Base-by-base conservation (phyloP, 2,113 vertebrate species). In the Ptilorrhoa leucosticta region DNA sequence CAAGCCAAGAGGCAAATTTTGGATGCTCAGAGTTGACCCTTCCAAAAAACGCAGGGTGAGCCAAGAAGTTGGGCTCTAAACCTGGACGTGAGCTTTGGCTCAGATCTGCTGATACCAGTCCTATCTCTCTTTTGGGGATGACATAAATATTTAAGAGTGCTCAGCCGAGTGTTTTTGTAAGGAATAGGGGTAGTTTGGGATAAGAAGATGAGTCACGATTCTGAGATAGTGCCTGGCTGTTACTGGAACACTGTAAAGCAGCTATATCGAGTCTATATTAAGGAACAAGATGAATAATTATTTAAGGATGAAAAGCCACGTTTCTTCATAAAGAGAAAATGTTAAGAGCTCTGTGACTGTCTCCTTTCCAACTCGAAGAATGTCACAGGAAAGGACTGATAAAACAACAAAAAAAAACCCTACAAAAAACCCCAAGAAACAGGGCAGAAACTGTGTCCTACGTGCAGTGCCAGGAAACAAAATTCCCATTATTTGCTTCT, bases 281-380 rank as follows among this genome's bases (percentile, higher is more conserved):
- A 94, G 73, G 53, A 83, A 57, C 24, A 80, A 89, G 73, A 58
- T 66, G 86, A 93, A 85, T 89, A 92, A 91, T 93, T 88, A 51
- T 76, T 86, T 72, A 51, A 92, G 89, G 85, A 94, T 86, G 6
- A 94, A 92, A 96, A 57, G 30, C 5, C 82, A 50, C 39, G 39
- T 93, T 96, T 96, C 65, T 90, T 47, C 51, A 81, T 24, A 37
- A 84, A 57, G 23, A 77, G 37, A 87, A 78, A 80, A 73, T 6
- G 18, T 66, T 78, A 39, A 57, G 37, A 75, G 64, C 44, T 81
- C n/a, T 68, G 18, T 86, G 69, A 26, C 26, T 78, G 14, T 39
- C 56, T 93, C 30, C 50, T 89, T 83, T 79, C 83, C 87, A 94
- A 76, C 30, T 48, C 0, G 1, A 57, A 76, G 11, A 12, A 8